Conservation (phyloP, 2,888 invertebrate species). For the Lasioglossum zephyrum region DNA sequence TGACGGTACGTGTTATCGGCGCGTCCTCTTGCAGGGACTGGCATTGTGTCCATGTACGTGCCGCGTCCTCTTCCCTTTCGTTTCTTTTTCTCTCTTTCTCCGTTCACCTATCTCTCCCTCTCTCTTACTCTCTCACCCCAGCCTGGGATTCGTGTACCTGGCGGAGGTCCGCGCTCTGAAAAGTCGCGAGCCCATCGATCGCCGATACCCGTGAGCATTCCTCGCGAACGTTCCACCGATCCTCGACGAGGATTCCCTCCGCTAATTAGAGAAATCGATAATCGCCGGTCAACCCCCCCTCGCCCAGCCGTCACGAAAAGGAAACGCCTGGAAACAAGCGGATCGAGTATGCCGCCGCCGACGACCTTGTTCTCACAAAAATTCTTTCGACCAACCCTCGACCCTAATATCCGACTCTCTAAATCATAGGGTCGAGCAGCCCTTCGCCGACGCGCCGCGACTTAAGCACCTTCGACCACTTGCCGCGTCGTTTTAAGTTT, state of each 20-base stretch:
- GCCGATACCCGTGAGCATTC: slow-evolving; percentile 3
- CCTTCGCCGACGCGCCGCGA: slow-evolving; percentile 1
- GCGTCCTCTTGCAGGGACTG: slow-evolving; percentile 57
- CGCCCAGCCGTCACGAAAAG: not conserved
- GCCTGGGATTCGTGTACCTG: not conserved
- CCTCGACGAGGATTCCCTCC: slow-evolving; percentile 8
- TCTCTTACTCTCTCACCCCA: not conserved
- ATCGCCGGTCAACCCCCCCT: slow-evolving; percentile 3
- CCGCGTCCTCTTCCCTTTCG: slow-evolving; percentile 34
- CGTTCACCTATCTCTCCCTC: not conserved
- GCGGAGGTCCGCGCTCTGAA: slow-evolving; percentile 14
- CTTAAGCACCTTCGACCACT: slow-evolving; percentile 13
- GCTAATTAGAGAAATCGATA: slow-evolving; percentile 19
- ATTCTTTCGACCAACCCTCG: slow-evolving; percentile 16
- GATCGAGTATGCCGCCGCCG: not conserved
- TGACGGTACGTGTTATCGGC: slow-evolving; percentile 67
- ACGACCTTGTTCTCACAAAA: not conserved
- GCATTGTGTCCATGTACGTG: slow-evolving; percentile 66
- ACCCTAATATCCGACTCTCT: slow-evolving; percentile 17
- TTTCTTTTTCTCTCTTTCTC: not conserved
- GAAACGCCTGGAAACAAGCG: slow-evolving; percentile 7
- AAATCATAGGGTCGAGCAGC: slow-evolving; percentile 22
- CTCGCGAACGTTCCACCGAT: not conserved
- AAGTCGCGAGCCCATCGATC: slow-evolving; percentile 18
- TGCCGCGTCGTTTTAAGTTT: not conserved